Base-by-base conservation (phyloP, 2,797 vertebrate species). In the Oceanodroma leucorhoa region DNA sequence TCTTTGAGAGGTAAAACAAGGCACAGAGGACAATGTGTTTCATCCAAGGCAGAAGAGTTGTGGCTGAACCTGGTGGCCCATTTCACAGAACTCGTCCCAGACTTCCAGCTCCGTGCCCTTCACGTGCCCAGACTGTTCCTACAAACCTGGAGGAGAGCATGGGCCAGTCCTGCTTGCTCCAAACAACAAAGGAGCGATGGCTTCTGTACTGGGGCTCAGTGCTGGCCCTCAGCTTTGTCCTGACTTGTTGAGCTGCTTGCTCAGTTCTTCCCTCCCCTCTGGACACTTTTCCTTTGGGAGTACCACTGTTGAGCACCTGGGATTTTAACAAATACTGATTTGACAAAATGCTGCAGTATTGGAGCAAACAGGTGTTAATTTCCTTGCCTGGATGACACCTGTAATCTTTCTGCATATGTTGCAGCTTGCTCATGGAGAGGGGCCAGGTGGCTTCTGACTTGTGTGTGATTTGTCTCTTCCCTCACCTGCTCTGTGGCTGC, bases 121-220 rank as follows among this genome's bases (percentile, higher is more conserved):
- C 3, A 2, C 0, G 1, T 26, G 57, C 9, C 55, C 36, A 14
- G 58, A 0, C 19, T 11, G 16, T 40, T 43, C 32, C 41, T 20
- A 9, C 67, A 20, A 8, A 29, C 21, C 48, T n/a, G 34, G 17
- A 36, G n/a, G 21, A 46, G 40, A 29, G 40, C 26, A 1, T 2
- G 18, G 58, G 32, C 64, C 40, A 17, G 24, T 46, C 60, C 73
- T 27, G 54, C 72, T 55, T 6, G 10, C 60, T 71, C 40, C 23
- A 24, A 14, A n/a, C 10, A 19, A 5, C 14, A 36, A 19, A 7
- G 27, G 55, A 54, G 38, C 0, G 1, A 29, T 30, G 41, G 12
- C 22, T 57, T 40, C 62, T 5, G 32, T n/a, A 12, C 15, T 1
- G 8, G 27, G 32, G 20, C 82, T 17, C 10, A 6, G 40, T 36